Percentiles rank a stretch among this genome's conserved stretches.
Evolutionary conservation across 2,797 vertebrate genomes (phyloP).

Genomic region (Rhinophrynus dorsalis): DNA sequence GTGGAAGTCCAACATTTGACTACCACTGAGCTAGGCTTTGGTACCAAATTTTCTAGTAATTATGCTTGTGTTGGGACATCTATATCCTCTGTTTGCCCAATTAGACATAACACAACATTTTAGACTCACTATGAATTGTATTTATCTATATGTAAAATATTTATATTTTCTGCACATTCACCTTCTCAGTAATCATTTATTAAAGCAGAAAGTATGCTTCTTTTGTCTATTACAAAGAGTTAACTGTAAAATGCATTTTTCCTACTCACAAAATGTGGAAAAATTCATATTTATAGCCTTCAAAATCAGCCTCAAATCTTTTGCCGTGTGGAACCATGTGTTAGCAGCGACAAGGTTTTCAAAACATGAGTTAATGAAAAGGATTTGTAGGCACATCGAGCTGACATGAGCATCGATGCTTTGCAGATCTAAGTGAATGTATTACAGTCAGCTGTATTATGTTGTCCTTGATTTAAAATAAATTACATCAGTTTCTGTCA

Average conservation of each 20-base stretch:
- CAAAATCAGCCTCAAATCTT: constrained; percentile 12
- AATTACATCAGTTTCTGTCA: constrained; percentile 31
- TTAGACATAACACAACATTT: too few species aligned
- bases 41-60: too few species aligned
- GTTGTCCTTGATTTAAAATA: constrained; percentile 28
- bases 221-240: too few species aligned
- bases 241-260: background rate
- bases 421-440: constrained; percentile 35
- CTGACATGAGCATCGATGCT: constrained; percentile 36
- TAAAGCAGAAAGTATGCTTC: too few species aligned
- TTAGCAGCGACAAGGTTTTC: constrained; percentile 17
- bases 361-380: constrained; percentile 43
- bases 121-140: too few species aligned
- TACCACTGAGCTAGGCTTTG: too few species aligned
- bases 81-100: too few species aligned
- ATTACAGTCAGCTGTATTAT: constrained; percentile 28
- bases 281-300: constrained; percentile 25
- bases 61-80: too few species aligned
- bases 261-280: background rate
- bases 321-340: constrained; percentile 26
- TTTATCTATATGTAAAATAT: too few species aligned
- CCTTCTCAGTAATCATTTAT: too few species aligned
- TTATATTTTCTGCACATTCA: too few species aligned
- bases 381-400: constrained; percentile 42
- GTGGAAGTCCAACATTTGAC: too few species aligned